Percentiles rank a stretch among this genome's conserved stretches.
phyloP scores from a whole-genome alignment of 2,888 invertebrate genomes.

The Patella depressa region DNA sequence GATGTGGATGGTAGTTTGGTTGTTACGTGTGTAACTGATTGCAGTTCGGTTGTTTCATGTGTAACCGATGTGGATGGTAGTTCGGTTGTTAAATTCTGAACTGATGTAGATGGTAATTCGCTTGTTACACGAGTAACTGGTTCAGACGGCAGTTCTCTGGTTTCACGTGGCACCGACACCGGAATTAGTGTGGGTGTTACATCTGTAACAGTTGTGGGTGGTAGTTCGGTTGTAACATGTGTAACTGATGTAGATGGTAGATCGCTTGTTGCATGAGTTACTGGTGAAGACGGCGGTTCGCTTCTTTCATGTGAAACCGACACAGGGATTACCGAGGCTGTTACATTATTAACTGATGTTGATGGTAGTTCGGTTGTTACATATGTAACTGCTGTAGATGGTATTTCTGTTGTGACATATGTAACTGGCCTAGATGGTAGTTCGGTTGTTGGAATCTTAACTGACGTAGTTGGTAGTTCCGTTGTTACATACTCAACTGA shows the following conservation, averaged over 20 bases:
- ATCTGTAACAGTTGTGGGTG: background rate
- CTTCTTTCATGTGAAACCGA: no score
- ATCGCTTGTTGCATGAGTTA: no score
- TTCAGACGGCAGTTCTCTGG: no score
- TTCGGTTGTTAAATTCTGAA: no score
- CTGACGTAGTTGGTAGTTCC: background rate
- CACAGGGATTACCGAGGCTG: background rate
- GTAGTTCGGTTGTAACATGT: background rate
- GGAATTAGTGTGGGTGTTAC: background rate
- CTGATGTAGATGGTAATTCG: no score
- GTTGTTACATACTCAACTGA: background rate
- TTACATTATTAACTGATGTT: background rate
- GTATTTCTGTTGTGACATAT: background rate
- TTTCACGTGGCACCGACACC: background rate
- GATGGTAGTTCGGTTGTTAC: background rate
- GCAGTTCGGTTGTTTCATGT: no score
- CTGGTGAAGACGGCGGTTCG: no score
- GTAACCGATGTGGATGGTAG: no score
- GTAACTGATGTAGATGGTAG: background rate
- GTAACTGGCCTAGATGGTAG: background rate
- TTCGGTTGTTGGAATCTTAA: background rate
- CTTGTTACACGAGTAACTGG: no score
- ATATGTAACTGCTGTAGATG: background rate
- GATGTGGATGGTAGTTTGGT: no score
- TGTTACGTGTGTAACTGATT: no score